These are phyloP conservation scores for Chloroceryle inda DNA, from an alignment of 2,797 vertebrate genomes.

Conservation along the genomic window DNA sequence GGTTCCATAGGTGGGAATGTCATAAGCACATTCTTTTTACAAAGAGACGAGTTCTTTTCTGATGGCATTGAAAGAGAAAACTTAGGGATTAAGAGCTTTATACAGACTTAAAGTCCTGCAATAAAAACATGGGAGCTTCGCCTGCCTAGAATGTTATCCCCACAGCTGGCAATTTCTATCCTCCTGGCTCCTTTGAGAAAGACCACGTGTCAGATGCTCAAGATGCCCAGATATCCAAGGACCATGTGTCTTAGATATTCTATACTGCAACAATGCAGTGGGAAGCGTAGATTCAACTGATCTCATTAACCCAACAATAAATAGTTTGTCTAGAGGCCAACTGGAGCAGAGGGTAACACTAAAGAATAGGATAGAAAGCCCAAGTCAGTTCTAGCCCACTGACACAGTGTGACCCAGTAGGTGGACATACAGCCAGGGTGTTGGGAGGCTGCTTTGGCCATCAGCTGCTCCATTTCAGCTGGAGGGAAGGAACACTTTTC, in stretches of 20 bases:
- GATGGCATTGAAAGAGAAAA: not conserved
- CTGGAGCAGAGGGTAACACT: not conserved
- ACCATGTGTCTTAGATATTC: constrained; percentile 1
- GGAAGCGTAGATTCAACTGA: not conserved
- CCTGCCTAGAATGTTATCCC: not conserved
- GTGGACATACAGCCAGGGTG: accelerated
- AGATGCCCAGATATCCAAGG: not conserved
- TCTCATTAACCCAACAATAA: constrained; percentile 36
- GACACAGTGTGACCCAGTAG: not conserved
- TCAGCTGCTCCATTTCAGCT: not conserved
- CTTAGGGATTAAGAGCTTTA: constrained; percentile 1
- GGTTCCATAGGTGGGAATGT: not conserved
- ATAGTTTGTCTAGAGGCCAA: not conserved
- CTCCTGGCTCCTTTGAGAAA: constrained; percentile 14
- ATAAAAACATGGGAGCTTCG: not conserved
- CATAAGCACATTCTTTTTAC: not conserved
- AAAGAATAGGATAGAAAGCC: constrained; percentile 12
- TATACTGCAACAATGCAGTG: not conserved
- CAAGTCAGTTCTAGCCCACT: not conserved
- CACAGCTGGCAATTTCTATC: not conserved
- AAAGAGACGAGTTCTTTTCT: not conserved
- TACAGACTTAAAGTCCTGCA: not conserved
- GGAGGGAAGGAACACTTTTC: not conserved
- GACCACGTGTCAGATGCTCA: not conserved
- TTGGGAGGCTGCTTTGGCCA: not conserved